Percentiles rank a stretch among this genome's conserved stretches.
These are phyloP conservation scores for Orius insidiosus DNA, from an alignment of 1,140 invertebrate species.

Conservation along the genomic window DNA sequence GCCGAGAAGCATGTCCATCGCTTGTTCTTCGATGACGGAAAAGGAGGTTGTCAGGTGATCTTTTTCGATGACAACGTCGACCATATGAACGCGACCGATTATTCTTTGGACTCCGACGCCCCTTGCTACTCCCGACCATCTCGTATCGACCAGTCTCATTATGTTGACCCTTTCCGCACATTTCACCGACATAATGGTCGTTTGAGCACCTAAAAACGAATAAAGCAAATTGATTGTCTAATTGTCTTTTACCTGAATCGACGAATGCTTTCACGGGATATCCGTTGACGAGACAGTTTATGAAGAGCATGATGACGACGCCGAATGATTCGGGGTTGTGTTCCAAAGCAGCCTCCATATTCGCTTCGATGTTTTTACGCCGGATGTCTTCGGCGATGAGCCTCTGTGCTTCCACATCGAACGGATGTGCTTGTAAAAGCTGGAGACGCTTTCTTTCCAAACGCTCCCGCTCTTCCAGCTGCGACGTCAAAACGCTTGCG, in stretches of 20 bases:
- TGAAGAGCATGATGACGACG: constrained; percentile 97
- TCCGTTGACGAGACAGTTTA: constrained; percentile 87
- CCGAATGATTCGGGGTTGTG: constrained; percentile 96
- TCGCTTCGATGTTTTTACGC: constrained; percentile 90
- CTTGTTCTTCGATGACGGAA: constrained; percentile 93
- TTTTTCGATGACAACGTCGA: constrained; percentile 87
- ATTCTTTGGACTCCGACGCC: constrained; percentile 88
- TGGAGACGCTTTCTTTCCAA: constrained; percentile 62
- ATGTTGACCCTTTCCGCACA: constrained; percentile 91
- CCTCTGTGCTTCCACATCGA: constrained; percentile 83
- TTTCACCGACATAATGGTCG: constrained; percentile 82
- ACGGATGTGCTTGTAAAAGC: constrained; percentile 82
- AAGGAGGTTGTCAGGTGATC: constrained; percentile 93
- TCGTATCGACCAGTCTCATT: constrained; percentile 80
- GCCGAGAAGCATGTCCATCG: constrained; percentile 95
- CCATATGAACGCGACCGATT: constrained; percentile 89
- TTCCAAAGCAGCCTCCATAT: constrained; percentile 95
- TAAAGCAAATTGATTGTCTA: too few relatives aligned
- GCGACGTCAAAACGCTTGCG: constrained; percentile 59
- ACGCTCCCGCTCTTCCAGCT: constrained; percentile 56
- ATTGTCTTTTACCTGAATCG: constrained; percentile 58
- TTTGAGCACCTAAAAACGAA: constrained; percentile 54
- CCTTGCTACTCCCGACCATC: constrained; percentile 87
- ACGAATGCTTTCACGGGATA: constrained; percentile 94
- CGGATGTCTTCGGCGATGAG: constrained; percentile 89